phyloP scores from a whole-genome alignment of 1,140 invertebrate species.

The Drosophila aff. region DNA sequence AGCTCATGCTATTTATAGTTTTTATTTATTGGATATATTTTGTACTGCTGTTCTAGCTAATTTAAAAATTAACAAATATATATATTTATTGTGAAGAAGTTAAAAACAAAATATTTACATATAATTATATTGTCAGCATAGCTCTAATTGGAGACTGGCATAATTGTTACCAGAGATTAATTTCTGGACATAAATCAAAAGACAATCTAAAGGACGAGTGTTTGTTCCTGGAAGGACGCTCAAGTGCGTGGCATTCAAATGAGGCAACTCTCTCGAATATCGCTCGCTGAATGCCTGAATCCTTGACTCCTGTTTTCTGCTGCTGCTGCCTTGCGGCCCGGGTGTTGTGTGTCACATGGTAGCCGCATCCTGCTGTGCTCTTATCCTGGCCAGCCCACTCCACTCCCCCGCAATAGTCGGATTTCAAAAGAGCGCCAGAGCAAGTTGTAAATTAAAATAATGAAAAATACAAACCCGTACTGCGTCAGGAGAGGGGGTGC shows the following conservation, averaged over 20 bases:
- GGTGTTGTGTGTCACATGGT: slow-evolving; percentile 33
- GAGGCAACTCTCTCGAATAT: slow-evolving; percentile 4
- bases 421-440: slow-evolving; percentile 68
- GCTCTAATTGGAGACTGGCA: background rate
- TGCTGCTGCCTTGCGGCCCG: background rate
- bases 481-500: slow-evolving; percentile 2
- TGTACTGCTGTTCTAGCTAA: too few relatives aligned
- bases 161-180: background rate
- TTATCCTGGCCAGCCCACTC: slow-evolving; percentile 9
- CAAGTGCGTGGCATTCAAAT: slow-evolving; percentile 16
- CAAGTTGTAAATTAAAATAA: slow-evolving; percentile 79
- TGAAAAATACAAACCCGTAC: slow-evolving; percentile 59
- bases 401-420: slow-evolving; percentile 31
- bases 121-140: too few relatives aligned
- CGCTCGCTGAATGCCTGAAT: background rate
- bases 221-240: slow-evolving; percentile 24
- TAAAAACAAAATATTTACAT: too few relatives aligned
- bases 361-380: slow-evolving; percentile 44
- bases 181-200: slow-evolving; percentile 4
- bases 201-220: background rate
- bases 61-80: too few relatives aligned
- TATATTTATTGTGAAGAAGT: too few relatives aligned
- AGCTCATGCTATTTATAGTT: too few relatives aligned
- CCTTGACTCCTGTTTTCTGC: slow-evolving; percentile 27
- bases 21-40: too few relatives aligned